phyloP scores from a whole-genome alignment of 2,797 vertebrate genomes.

The Taeniopygia guttata region DNA sequence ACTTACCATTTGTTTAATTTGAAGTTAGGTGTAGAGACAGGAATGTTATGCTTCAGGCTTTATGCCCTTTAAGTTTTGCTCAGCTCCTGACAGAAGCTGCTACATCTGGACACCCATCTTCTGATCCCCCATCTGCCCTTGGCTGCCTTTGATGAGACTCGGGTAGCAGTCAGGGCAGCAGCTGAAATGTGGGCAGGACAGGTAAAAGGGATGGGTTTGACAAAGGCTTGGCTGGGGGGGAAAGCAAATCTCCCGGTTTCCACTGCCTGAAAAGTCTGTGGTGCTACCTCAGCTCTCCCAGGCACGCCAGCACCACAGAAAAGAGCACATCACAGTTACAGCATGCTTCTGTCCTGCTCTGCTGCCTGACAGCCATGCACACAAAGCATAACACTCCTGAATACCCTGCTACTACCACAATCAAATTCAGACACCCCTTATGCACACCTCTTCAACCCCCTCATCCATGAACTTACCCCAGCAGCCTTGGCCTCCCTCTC shows the following conservation, averaged over 20 bases:
- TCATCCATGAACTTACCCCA: background rate
- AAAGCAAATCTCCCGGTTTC: background rate
- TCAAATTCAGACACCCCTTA: background rate
- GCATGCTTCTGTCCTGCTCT: background rate
- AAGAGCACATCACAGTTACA: background rate
- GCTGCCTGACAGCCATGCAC: background rate
- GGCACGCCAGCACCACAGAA: rapidly evolving
- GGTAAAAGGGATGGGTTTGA: background rate
- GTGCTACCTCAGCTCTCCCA: background rate
- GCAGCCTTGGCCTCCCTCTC: background rate
- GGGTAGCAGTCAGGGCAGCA: background rate
- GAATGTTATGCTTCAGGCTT: background rate
- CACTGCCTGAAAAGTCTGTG: background rate
- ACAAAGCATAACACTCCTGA: background rate
- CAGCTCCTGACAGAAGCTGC: background rate
- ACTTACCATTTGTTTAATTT: background rate
- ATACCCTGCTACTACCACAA: background rate
- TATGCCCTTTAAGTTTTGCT: background rate
- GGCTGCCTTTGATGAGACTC: background rate
- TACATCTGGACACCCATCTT: background rate
- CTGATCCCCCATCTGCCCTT: background rate
- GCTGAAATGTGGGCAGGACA: background rate
- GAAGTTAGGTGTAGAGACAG: background rate
- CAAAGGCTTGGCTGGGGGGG: background rate
- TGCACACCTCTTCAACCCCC: background rate